phyloP scores from a whole-genome alignment of 92 coral and sea anemone genomes.

The Siderastrea radians region DNA sequence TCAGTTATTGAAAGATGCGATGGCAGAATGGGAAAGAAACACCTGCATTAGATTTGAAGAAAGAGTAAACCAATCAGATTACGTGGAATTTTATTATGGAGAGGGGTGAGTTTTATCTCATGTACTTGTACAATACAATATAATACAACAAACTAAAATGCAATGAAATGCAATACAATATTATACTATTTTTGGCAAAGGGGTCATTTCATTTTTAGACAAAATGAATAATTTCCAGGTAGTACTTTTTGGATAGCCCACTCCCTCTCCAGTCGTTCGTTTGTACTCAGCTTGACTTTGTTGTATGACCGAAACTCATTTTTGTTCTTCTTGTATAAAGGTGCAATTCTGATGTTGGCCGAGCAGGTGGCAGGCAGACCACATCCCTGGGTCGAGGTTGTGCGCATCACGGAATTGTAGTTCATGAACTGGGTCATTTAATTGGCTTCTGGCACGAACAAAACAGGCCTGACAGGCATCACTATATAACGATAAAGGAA shows the following conservation, averaged over 20 bases:
- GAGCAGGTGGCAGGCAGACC: constrained; percentile 93
- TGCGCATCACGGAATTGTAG: constrained; percentile 87
- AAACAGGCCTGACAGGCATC: constrained; percentile 94
- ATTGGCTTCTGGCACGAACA: constrained; percentile 99
- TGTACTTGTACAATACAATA: not conserved
- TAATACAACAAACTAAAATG: too few relatives aligned
- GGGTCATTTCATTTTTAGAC: too few relatives aligned
- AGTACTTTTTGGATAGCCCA: too few relatives aligned
- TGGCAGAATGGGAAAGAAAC: constrained; percentile 82
- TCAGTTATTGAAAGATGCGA: constrained; percentile 79
- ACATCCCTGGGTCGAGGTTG: constrained; percentile 93
- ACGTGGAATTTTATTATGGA: constrained; percentile 84
- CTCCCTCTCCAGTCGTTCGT: not conserved
- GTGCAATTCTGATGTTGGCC: constrained; percentile 96
- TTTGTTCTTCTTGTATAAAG: constrained; percentile 38
- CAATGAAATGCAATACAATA: too few relatives aligned
- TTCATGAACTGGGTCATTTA: constrained; percentile 95
- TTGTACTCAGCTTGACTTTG: not conserved
- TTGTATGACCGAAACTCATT: not conserved
- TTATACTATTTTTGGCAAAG: too few relatives aligned
- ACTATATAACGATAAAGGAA: constrained; percentile 73
- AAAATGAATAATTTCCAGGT: too few relatives aligned
- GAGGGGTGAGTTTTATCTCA: constrained; percentile 70
- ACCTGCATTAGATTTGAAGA: constrained; percentile 83
- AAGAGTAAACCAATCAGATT: constrained; percentile 82